Evolutionary conservation across 2,797 vertebrate genomes (phyloP).

Genomic region (Muraenolepis orangiensis): DNA sequence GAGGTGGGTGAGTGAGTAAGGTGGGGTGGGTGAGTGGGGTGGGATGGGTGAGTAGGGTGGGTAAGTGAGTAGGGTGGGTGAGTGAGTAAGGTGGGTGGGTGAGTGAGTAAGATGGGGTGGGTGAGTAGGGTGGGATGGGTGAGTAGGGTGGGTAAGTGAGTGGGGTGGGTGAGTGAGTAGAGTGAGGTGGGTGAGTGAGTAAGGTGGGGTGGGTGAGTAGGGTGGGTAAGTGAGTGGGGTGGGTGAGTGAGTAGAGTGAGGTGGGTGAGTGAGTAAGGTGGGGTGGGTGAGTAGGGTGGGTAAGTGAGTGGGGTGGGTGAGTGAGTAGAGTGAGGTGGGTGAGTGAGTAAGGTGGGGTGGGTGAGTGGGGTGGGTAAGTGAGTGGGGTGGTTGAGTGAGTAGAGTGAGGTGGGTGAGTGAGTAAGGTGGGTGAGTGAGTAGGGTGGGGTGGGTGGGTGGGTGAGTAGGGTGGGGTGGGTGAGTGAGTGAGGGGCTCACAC

Average conservation of each 20-base stretch:
- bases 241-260: not conserved
- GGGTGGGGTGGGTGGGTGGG: not conserved
- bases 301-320: no score
- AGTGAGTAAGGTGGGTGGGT: not conserved
- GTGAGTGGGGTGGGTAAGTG: no score
- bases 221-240: no score
- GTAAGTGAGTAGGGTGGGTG: no score
- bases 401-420: not conserved
- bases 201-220: no score
- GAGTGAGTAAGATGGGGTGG: not conserved
- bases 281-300: no score
- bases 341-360: not conserved
- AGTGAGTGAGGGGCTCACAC: not conserved
- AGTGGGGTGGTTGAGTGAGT: no score
- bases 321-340: not conserved
- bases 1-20: not conserved
- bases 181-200: not conserved
- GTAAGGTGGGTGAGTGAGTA: not conserved
- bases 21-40: no score
- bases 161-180: not conserved
- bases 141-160: no score
- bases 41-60: not conserved
- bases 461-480: no score
- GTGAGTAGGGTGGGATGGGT: not conserved
- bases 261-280: not conserved